Evolutionary conservation across 2,888 invertebrate species (phyloP).

Genomic region (Andrena dorsata): DNA sequence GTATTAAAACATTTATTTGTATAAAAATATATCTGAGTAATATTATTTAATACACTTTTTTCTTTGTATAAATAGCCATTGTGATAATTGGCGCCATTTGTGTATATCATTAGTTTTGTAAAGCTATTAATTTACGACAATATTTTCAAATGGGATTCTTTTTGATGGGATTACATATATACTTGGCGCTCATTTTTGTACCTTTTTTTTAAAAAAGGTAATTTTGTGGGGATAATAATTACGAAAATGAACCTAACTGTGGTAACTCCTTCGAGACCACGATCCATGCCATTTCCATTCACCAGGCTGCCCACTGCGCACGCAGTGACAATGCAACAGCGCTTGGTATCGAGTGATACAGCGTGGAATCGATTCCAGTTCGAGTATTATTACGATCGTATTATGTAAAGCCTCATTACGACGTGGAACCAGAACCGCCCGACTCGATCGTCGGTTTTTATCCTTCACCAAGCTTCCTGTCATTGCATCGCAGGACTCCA

Average conservation of each 20-base stretch:
- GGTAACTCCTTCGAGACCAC: not conserved
- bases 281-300: not conserved
- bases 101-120: too few species aligned
- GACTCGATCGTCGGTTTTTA: not conserved
- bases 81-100: too few species aligned
- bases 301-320: not conserved
- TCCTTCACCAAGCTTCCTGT: not conserved
- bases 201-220: too few species aligned
- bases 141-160: too few species aligned
- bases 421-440: not conserved
- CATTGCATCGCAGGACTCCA: not conserved
- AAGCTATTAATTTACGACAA: too few species aligned
- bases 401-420: slow-evolving; percentile 41
- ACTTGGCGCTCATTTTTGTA: too few species aligned
- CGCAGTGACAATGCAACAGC: slow-evolving; percentile 11
- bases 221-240: too few species aligned
- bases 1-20: too few species aligned
- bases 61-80: too few species aligned
- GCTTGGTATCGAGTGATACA: slow-evolving; percentile 13
- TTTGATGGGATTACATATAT: too few species aligned
- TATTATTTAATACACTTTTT: too few species aligned
- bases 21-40: too few species aligned
- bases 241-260: not conserved
- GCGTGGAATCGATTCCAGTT: slow-evolving; percentile 15
- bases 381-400: slow-evolving; percentile 18